phyloP scores from a whole-genome alignment of 2,113 vertebrate species.

The Struthidea cinerea region DNA sequence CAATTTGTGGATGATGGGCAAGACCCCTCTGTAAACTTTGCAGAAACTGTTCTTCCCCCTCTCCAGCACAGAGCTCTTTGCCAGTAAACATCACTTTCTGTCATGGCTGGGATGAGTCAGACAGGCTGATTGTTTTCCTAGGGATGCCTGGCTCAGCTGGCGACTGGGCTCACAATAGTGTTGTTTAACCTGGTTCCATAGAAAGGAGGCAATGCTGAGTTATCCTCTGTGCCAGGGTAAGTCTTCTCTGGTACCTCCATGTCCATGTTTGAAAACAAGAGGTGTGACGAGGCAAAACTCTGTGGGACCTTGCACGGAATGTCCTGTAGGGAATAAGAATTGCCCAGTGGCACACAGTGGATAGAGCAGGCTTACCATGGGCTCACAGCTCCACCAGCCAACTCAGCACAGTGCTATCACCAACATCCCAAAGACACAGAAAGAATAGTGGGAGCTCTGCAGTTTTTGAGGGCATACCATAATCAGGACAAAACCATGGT shows the following conservation, averaged over 20 bases:
- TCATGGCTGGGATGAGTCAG: slow-evolving; percentile 20
- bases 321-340: slow-evolving; percentile 26
- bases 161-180: not conserved
- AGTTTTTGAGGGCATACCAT: not conserved
- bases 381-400: not conserved
- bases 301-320: not conserved
- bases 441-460: not conserved
- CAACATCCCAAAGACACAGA: not conserved
- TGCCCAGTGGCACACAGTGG: not conserved
- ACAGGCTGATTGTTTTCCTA: slow-evolving; percentile 48
- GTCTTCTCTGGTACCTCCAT: not conserved
- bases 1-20: not conserved
- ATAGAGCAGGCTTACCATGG: not conserved
- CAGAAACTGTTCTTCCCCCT: slow-evolving; percentile 1
- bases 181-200: slow-evolving; percentile 1
- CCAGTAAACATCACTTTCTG: slow-evolving; percentile 45
- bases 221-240: not conserved
- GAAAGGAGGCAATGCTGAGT: not conserved
- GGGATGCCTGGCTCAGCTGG: slow-evolving; percentile 4
- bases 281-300: not conserved
- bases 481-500: not conserved
- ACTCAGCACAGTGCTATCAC: not conserved
- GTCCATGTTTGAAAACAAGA: not conserved
- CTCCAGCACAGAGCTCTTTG: not conserved
- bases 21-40: not conserved